Conservation (phyloP, 2,888 invertebrate species). For the Agrotis puta region DNA sequence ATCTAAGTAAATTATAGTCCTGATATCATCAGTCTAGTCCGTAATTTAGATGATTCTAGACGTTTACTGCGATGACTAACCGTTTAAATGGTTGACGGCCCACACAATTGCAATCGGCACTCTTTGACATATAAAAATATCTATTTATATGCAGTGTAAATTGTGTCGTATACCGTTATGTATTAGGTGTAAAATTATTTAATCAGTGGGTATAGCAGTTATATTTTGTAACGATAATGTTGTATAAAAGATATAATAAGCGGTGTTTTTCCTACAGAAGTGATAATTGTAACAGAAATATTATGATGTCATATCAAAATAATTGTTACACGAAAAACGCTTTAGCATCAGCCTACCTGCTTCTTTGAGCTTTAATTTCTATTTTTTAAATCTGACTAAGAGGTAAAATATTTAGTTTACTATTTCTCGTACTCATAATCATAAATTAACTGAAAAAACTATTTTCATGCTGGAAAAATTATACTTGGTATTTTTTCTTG, state of each 20-base stretch:
- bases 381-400: conserved; percentile 5
- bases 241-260: conserved; percentile 7
- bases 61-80: conserved; percentile 86
- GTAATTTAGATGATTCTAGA: conserved; percentile 83
- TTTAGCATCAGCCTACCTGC: conserved; percentile 14
- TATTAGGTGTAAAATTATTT: conserved; percentile 52
- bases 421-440: conserved; percentile 30
- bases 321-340: conserved; percentile 26
- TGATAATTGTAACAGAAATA: conserved; percentile 2
- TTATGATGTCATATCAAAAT: conserved; percentile 1
- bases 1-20: conserved; percentile 52
- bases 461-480: conserved; percentile 35
- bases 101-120: conserved; percentile 82
- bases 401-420: neutral
- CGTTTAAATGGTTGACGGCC: conserved; percentile 82
- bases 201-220: conserved; percentile 4
- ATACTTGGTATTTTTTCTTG: conserved; percentile 22
- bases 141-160: conserved; percentile 48
- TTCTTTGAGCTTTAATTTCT: conserved; percentile 7
- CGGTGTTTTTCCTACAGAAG: neutral
- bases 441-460: conserved; percentile 35
- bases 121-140: conserved; percentile 77
- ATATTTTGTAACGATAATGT: conserved; percentile 37
- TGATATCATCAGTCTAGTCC: conserved; percentile 79
- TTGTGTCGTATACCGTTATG: conserved; percentile 48